phyloP scores from a whole-genome alignment of 2,113 vertebrate genomes.

The Chaetops frenatus region DNA sequence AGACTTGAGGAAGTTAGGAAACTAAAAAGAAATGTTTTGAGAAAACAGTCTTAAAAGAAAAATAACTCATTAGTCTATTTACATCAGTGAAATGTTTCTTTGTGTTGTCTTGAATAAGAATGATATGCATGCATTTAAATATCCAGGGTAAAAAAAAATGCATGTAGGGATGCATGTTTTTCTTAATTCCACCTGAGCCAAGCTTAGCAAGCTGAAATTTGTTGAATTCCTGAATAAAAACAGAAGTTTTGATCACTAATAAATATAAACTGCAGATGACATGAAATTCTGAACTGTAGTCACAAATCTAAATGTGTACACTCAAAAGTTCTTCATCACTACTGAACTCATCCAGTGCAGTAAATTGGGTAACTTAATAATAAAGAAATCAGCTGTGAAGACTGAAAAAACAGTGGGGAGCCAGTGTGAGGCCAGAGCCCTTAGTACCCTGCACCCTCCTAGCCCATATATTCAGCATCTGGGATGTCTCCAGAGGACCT shows the following conservation, averaged over 20 bases:
- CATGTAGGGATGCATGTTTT: neutral
- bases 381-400: neutral
- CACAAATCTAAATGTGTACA: neutral
- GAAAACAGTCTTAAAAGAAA: slow-evolving; percentile 27
- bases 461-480: neutral
- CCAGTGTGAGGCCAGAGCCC: neutral
- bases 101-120: neutral
- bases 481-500: neutral
- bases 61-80: neutral
- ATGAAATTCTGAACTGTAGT: neutral
- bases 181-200: neutral
- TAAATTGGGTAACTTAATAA: neutral
- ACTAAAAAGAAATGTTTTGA: neutral
- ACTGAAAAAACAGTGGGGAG: neutral
- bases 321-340: neutral
- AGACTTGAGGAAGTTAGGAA: neutral
- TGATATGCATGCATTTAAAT: neutral
- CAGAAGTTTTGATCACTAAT: neutral
- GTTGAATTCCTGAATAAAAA: neutral
- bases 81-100: neutral
- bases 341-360: neutral
- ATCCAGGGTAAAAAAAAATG: neutral
- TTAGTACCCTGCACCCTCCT: neutral
- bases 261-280: neutral
- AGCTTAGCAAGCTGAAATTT: slow-evolving; percentile 8